A percentile compares a stretch with the other conserved stretches of the same genome.
These are phyloP conservation scores for Chironomus tepperi DNA, from an alignment of 1,140 invertebrate species.

Conservation along the genomic window DNA sequence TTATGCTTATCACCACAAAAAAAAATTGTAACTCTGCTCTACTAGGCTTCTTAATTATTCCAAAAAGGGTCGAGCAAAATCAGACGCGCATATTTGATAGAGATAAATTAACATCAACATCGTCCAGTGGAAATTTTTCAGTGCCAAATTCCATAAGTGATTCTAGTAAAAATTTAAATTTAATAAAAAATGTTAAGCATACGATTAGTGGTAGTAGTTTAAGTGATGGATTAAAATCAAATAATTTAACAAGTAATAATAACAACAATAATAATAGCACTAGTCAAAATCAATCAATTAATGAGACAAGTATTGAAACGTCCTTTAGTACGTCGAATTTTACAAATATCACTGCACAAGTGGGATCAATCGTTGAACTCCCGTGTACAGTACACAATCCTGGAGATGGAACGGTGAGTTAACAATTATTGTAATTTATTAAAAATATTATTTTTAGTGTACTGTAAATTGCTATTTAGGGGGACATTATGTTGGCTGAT, in stretches of 20 bases:
- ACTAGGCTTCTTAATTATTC: slow-evolving; percentile 22
- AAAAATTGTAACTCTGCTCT: no score
- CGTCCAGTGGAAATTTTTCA: background rate
- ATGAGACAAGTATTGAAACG: slow-evolving; percentile 36
- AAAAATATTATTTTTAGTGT: no score
- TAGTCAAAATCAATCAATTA: slow-evolving; percentile 16
- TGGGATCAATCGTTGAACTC: slow-evolving; percentile 67
- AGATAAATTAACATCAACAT: slow-evolving; percentile 9
- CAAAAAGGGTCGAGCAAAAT: slow-evolving; percentile 18
- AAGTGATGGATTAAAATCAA: background rate
- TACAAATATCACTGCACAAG: slow-evolving; percentile 68
- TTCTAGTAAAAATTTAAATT: slow-evolving; percentile 21
- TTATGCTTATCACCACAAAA: no score
- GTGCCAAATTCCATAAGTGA: slow-evolving; percentile 20
- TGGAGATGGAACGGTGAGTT: slow-evolving; percentile 74
- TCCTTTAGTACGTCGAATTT: slow-evolving; percentile 75
- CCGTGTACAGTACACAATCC: slow-evolving; percentile 75
- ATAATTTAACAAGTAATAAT: background rate
- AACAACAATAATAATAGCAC: background rate
- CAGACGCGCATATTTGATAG: background rate
- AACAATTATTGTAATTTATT: no score
- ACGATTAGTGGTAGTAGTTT: background rate
- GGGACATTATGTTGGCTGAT: no score
- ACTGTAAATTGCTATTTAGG: background rate
- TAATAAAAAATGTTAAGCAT: background rate